Evolutionary conservation across 2,888 invertebrate genomes (phyloP), one percentile per base, ranked within the genome.

Genomic region (Cryptophagus acutangulus): DNA sequence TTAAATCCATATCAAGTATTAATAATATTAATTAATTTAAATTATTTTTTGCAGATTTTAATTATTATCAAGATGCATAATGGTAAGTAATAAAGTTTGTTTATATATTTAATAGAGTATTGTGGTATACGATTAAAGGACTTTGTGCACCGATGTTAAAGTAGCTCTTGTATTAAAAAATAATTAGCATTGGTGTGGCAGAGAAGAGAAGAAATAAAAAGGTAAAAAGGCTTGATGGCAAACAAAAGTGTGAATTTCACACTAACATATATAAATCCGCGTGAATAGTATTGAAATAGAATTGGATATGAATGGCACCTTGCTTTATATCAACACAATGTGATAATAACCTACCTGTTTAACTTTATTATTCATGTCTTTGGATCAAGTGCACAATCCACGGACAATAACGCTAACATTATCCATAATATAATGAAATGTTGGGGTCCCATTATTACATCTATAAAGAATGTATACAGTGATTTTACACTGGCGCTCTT

Each of bases 361-460:
- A 63, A 62, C 63, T 65, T 61, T 63, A 64, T 66, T 65, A 66
- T 66, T 64, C 66, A 61, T 62, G 63, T 65, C 65, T 64, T 63
- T 62, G 60, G 63, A 66, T 65, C 64, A 65, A 67, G 65, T 66
- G 66, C 59, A 63, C 63, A 66, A 66, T 67, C 65, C 64, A 59
- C 60, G 64, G 63, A 66, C 63, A 65, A 66, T 65, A 51, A 61
- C 53, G 58, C 62, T 58, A 63, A 66, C 63, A 64, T 66, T 66
- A 66, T 67, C 65, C 63, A 59, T 54, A 63, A 62, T 61, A 67
- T 65, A 66, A 66, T 65, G 63, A 65, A 65, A 62, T 63, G 63
- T 61, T 63, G 62, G 65, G 65, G 65, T 62, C 59, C 64, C 55
- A 61, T 61, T 65, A 65, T 65, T 52, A 47, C 57, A 46, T 49